Conservation (phyloP, 1,140 invertebrate species). For the Probaryconus sp. region DNA sequence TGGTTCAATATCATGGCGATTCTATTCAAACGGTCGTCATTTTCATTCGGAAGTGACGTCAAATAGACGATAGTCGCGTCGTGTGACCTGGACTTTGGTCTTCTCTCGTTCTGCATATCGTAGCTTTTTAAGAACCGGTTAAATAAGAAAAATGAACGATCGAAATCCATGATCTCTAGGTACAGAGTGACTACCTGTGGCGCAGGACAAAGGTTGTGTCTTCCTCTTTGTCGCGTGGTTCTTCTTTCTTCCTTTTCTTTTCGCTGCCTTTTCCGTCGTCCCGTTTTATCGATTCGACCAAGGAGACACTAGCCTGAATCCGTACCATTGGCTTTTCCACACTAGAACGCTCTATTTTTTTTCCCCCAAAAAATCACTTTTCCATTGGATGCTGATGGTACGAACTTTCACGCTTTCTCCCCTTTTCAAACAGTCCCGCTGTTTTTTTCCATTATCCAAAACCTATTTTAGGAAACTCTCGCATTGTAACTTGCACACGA, state of each 20-base stretch:
- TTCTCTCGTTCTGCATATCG: constrained; percentile 10
- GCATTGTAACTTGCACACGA: no score
- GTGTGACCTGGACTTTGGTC: neutral
- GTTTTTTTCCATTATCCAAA: neutral
- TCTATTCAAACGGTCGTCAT: no score
- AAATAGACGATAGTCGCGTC: no score
- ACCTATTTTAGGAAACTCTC: no score
- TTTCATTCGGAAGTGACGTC: no score
- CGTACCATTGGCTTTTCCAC: constrained; percentile 52
- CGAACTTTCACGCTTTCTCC: constrained; percentile 18
- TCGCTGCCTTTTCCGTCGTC: constrained; percentile 48
- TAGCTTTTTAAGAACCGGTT: constrained; percentile 43
- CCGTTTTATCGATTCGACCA: constrained; percentile 65
- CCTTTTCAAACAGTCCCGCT: neutral
- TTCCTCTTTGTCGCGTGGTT: constrained; percentile 11
- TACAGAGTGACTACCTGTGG: constrained; percentile 38
- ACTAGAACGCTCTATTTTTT: constrained; percentile 23
- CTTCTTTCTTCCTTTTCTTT: constrained; percentile 45
- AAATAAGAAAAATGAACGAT: constrained; percentile 48
- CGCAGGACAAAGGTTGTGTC: constrained; percentile 39
- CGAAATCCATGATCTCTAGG: constrained; percentile 40
- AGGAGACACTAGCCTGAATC: constrained; percentile 40
- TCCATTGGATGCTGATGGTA: constrained; percentile 1
- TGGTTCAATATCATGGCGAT: no score
- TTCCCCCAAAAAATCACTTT: neutral